Evolutionary conservation across 2,113 vertebrate species (phyloP).

Genomic region (Scomber japonicus): DNA sequence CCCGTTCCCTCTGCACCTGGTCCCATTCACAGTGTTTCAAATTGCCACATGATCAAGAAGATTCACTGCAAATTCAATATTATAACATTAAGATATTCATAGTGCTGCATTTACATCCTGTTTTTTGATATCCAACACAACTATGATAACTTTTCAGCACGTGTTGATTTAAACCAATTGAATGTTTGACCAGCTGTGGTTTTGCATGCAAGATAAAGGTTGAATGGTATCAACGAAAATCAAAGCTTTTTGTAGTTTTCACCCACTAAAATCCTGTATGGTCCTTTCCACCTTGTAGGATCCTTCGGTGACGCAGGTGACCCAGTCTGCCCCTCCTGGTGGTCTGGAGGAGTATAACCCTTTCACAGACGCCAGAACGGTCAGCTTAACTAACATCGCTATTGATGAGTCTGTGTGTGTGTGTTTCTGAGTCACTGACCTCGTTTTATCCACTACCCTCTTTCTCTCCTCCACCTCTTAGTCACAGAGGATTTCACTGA

Average conservation of each 20-base stretch:
- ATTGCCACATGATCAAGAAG: not conserved
- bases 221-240: not conserved
- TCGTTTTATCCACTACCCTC: conserved; percentile 49
- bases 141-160: not conserved
- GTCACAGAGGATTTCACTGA: conserved; percentile 56
- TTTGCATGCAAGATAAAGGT: not conserved
- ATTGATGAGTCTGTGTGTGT: conserved; percentile 28
- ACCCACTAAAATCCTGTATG: conserved; percentile 12
- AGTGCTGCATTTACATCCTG: not conserved
- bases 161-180: not conserved
- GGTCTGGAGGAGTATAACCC: conserved; percentile 98
- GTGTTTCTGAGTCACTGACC: conserved; percentile 47
- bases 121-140: not conserved
- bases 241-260: conserved; percentile 11
- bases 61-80: not conserved
- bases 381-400: conserved; percentile 79
- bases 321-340: conserved; percentile 91
- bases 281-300: conserved; percentile 84
- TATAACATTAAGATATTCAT: not conserved
- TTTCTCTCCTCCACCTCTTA: conserved; percentile 33
- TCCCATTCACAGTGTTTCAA: not conserved
- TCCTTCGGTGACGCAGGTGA: conserved; percentile 98
- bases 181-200: not conserved
- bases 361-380: conserved; percentile 96
- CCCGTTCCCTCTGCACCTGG: not conserved